phyloP scores from a whole-genome alignment of 2,113 vertebrate genomes.

The Ciconia stormi region DNA sequence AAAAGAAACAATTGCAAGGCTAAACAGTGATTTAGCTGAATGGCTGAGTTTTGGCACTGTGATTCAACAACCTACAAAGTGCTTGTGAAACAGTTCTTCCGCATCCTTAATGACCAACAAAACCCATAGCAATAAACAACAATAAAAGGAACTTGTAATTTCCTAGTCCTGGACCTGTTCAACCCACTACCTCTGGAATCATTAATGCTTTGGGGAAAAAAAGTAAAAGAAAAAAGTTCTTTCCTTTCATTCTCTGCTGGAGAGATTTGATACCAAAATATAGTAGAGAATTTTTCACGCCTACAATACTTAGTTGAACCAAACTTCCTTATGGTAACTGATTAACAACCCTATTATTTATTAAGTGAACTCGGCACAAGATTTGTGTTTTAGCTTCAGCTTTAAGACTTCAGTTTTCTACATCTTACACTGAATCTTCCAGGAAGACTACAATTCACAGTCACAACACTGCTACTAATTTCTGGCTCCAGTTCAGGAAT shows the following conservation, averaged over 20 bases:
- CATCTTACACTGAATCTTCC: not conserved
- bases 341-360: not conserved
- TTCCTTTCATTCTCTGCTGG: not conserved
- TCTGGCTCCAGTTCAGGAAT: not conserved
- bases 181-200: not conserved
- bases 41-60: not conserved
- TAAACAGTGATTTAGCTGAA: not conserved
- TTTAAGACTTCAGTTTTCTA: not conserved
- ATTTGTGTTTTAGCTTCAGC: not conserved
- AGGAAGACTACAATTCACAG: not conserved
- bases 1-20: constrained; percentile 13
- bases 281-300: not conserved
- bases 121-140: not conserved
- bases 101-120: not conserved
- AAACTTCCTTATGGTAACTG: not conserved
- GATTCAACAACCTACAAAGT: not conserved
- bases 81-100: not conserved
- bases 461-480: not conserved
- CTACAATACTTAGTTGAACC: not conserved
- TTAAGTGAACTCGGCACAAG: not conserved
- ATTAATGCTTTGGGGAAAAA: not conserved
- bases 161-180: not conserved
- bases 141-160: not conserved
- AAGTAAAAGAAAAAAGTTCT: too few species aligned
- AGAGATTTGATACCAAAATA: not conserved